Conservation (phyloP, 1,140 invertebrate species). For the Thaumatotibia leucotreta region DNA sequence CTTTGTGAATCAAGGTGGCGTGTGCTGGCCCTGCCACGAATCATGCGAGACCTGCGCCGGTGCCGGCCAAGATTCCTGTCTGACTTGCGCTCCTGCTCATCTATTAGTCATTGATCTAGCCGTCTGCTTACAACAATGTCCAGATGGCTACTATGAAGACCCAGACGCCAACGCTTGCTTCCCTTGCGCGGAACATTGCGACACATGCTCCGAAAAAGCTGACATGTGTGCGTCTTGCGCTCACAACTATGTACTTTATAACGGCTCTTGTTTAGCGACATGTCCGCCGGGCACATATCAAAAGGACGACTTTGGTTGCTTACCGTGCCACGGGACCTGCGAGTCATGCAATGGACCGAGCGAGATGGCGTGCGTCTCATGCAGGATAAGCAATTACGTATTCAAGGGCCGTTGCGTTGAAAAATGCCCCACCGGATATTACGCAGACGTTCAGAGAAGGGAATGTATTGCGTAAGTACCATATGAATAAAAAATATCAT, state of each 20-base stretch:
- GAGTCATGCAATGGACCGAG: conserved; percentile 88
- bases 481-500: conserved; percentile 18
- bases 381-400: conserved; percentile 81
- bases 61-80: conserved; percentile 88
- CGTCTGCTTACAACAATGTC: conserved; percentile 89
- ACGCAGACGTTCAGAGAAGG: conserved; percentile 82
- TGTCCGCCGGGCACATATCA: conserved; percentile 89
- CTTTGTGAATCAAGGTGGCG: conserved; percentile 85
- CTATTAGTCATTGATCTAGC: conserved; percentile 87
- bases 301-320: conserved; percentile 86
- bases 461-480: conserved; percentile 80
- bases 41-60: conserved; percentile 90
- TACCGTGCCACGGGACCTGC: conserved; percentile 86
- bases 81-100: conserved; percentile 88
- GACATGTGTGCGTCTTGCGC: conserved; percentile 89
- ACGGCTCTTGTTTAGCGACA: conserved; percentile 86
- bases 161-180: conserved; percentile 84
- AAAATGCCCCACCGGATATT: conserved; percentile 83
- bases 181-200: conserved; percentile 85
- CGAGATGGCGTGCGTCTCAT: conserved; percentile 87
- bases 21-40: conserved; percentile 89
- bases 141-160: conserved; percentile 89
- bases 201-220: conserved; percentile 86
- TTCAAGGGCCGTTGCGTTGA: conserved; percentile 80
- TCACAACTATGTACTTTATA: conserved; percentile 86